A percentile compares a stretch with the other conserved stretches of the same genome.
These are phyloP conservation scores for Folsomia manolachei DNA, from an alignment of 2,888 invertebrate species.

Conservation along the genomic window DNA sequence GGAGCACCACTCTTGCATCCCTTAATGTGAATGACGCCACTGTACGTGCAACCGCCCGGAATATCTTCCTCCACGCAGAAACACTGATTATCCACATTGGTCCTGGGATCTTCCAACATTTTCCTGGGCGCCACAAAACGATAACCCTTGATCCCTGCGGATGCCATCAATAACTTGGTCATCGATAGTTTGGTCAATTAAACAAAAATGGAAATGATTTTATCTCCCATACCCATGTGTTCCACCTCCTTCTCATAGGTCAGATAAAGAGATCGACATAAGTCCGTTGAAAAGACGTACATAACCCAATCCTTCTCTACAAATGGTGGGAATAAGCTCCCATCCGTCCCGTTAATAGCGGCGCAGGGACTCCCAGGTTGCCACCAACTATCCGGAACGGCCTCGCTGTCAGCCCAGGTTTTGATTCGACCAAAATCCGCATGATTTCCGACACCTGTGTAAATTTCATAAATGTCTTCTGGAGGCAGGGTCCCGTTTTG, in stretches of 20 bases:
- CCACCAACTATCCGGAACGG: conserved; percentile 14
- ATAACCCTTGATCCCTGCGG: conserved; percentile 34
- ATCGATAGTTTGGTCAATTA: too few relatives aligned
- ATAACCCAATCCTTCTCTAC: conserved; percentile 52
- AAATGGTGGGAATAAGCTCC: conserved; percentile 54
- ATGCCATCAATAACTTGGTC: too few relatives aligned
- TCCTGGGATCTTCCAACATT: conserved; percentile 32
- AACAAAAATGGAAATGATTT: too few relatives aligned
- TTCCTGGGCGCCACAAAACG: conserved; percentile 21
- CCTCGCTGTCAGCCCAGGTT: conserved; percentile 23
- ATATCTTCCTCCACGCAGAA: conserved; percentile 21
- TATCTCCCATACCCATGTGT: not conserved
- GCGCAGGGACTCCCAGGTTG: conserved; percentile 30
- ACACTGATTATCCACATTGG: conserved; percentile 35
- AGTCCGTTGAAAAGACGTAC: conserved; percentile 53
- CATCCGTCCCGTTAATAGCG: conserved; percentile 54
- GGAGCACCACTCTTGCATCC: not conserved
- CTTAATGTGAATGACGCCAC: conserved; percentile 26
- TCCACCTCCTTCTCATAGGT: conserved; percentile 28
- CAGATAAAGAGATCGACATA: conserved; percentile 51
- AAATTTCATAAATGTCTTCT: conserved; percentile 37
- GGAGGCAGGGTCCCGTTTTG: too few relatives aligned
- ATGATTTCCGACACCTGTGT: conserved; percentile 27
- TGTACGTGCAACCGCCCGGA: conserved; percentile 14
- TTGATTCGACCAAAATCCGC: conserved; percentile 33